Conservation (phyloP, 1,140 invertebrate species). For the Drosophila nigrodunni region DNA sequence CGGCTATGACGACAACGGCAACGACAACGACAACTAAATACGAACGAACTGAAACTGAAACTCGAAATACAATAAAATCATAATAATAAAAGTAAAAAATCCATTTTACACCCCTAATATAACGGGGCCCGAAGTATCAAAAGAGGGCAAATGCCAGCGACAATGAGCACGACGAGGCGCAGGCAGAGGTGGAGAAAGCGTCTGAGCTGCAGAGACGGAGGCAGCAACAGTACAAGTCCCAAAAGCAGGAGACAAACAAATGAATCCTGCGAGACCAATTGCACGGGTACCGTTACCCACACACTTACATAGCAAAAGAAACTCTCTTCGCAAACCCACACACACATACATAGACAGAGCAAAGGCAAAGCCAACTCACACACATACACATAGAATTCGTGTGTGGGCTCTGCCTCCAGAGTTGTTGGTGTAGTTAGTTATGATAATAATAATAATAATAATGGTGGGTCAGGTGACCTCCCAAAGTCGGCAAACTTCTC, state of each 20-base stretch:
- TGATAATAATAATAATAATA: slow-evolving; percentile 78
- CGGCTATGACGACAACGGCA: slow-evolving; percentile 19
- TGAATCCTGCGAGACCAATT: slow-evolving; percentile 84
- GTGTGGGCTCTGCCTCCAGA: slow-evolving; percentile 15
- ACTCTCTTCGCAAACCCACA: slow-evolving; percentile 28
- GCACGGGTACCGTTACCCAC: slow-evolving; percentile 48
- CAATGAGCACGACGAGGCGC: slow-evolving; percentile 30
- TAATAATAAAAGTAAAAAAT: slow-evolving; percentile 84
- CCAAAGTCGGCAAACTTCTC: slow-evolving; percentile 20
- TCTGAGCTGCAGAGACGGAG: slow-evolving; percentile 4
- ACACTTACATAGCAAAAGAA: slow-evolving; percentile 33
- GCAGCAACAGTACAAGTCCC: slow-evolving; percentile 10
- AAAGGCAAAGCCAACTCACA: slow-evolving; percentile 7
- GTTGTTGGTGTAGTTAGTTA: slow-evolving; percentile 61
- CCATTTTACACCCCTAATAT: slow-evolving; percentile 84
- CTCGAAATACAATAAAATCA: slow-evolving; percentile 83
- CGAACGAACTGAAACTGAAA: slow-evolving; percentile 56
- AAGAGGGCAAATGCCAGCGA: slow-evolving; percentile 53
- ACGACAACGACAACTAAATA: slow-evolving; percentile 51
- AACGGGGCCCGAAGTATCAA: slow-evolving; percentile 39
- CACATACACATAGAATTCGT: slow-evolving; percentile 5
- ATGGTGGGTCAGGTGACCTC: slow-evolving; percentile 18
- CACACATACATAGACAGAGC: slow-evolving; percentile 13
- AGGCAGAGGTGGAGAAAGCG: slow-evolving; percentile 1
- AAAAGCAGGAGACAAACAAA: slow-evolving; percentile 67